Conservation (phyloP, 2,113 vertebrate species). For the Zosterops borbonicus region DNA sequence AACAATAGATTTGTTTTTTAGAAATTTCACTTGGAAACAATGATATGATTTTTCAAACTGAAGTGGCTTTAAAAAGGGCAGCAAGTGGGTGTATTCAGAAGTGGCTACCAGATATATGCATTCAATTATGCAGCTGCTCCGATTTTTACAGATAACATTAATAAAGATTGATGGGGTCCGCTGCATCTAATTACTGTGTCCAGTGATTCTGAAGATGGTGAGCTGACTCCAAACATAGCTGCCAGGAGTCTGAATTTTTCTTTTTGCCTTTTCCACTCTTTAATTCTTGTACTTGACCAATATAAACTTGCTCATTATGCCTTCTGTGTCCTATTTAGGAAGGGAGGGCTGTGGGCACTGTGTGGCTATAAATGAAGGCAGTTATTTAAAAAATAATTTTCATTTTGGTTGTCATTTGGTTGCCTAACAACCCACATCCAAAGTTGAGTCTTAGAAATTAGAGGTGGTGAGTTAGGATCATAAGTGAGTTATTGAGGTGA, state of each 20-base stretch:
- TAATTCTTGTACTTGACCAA: background rate
- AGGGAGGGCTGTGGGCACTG: background rate
- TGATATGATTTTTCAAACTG: background rate
- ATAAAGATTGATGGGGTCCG: background rate
- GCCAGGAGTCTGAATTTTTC: background rate
- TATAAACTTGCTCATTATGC: background rate
- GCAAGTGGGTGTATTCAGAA: background rate
- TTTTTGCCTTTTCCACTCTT: background rate
- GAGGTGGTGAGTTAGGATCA: background rate
- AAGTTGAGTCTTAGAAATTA: background rate
- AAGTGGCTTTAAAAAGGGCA: background rate
- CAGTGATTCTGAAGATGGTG: background rate
- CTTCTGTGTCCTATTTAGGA: background rate
- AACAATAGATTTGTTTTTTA: background rate
- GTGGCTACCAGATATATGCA: fast-evolving
- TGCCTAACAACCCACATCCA: background rate
- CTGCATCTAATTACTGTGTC: background rate
- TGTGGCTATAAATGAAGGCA: background rate
- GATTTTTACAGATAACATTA: background rate
- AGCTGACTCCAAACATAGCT: background rate
- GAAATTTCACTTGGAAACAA: background rate
- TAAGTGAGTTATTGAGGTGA: background rate
- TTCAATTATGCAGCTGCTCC: background rate
- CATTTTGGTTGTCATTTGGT: background rate
- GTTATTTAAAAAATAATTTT: background rate